Base-by-base conservation (phyloP, 2,888 invertebrate genomes). In the Rambutsinella grinnellia region DNA sequence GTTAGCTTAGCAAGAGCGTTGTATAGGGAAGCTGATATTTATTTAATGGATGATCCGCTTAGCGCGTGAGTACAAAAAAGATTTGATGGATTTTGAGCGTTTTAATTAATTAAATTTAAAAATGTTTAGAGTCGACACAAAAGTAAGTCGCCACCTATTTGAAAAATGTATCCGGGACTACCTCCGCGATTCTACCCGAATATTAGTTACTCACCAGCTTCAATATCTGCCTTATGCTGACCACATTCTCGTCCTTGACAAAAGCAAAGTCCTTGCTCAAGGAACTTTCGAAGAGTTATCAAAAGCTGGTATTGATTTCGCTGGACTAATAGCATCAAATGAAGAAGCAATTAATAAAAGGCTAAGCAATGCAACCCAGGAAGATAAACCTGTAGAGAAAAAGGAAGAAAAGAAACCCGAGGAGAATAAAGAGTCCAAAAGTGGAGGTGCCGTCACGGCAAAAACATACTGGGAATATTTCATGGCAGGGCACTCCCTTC, bases 171-270 rank as follows among this genome's bases (percentile, higher is more conserved):
- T 88, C 53, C 83, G 82, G 21, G 85, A 85, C 3, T 81, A 85
- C 63, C 81, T 89, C 68, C 85, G 85, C 68, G 85, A 86, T 36
- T 87, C 87, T 24, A 85, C 87, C 1, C 82, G 87, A 36, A 85
- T 89, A 49, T 85, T 89, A 46, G 88, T 89, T 3, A 95, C 95
- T 0, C 94, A 96, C 88, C 96, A 95, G 86, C 87, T 94, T 62
- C 95, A 95, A 24, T 81, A 80, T 56, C 47, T 82, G 19, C 70
- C 76, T n/a, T 71, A 76, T 26, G 81, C 82, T 0, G 82, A 82
- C 46, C 71, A 81, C 44, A 75, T 82, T 36, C 23, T 82, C 23
- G 81, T 82, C 5, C 49, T 83, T 10, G 75, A 78, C 44, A 57
- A 84, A 81, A 91, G 88, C 1, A 84, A 88, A 86, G 87, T 91